Percentiles rank a stretch among this genome's conserved stretches.
Conservation (phyloP, 2,797 vertebrate genomes). For the Pipistrellus pipistrellus region DNA sequence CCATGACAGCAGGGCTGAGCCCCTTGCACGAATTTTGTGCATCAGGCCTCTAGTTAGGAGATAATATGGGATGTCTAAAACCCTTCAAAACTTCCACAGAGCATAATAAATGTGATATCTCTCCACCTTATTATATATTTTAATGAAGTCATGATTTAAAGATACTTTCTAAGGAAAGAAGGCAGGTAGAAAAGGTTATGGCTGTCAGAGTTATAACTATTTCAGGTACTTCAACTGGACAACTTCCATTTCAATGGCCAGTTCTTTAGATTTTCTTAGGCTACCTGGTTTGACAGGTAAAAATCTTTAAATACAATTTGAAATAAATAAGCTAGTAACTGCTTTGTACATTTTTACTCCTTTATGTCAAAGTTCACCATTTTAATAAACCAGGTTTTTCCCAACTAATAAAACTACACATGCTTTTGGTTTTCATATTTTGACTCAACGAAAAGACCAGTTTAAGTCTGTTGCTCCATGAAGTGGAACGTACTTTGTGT, state of each 20-base stretch:
- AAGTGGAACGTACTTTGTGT: conserved; percentile 1
- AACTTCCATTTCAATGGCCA: conserved; percentile 29
- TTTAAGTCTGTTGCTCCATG: conserved; percentile 8
- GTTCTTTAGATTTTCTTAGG: conserved; percentile 46
- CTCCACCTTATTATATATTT: background rate
- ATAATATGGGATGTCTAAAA: conserved; percentile 29
- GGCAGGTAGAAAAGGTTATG: background rate
- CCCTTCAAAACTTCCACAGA: background rate
- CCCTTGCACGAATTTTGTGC: too few relatives aligned
- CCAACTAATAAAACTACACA: background rate
- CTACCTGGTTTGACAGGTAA: conserved; percentile 18
- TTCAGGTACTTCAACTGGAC: background rate
- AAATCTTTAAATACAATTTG: conserved; percentile 36
- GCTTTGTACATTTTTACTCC: background rate
- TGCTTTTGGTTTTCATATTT: conserved; percentile 33
- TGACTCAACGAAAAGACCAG: background rate
- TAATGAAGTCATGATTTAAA: background rate
- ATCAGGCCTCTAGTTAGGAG: background rate
- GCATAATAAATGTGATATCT: background rate
- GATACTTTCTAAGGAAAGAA: background rate
- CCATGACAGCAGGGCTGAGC: too few relatives aligned
- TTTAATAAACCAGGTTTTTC: conserved; percentile 54
- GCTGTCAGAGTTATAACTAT: background rate
- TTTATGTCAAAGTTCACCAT: conserved; percentile 30
- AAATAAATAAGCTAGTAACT: conserved; percentile 39